phyloP scores from a whole-genome alignment of 2,888 invertebrate species.

The Pyrgus malvae region DNA sequence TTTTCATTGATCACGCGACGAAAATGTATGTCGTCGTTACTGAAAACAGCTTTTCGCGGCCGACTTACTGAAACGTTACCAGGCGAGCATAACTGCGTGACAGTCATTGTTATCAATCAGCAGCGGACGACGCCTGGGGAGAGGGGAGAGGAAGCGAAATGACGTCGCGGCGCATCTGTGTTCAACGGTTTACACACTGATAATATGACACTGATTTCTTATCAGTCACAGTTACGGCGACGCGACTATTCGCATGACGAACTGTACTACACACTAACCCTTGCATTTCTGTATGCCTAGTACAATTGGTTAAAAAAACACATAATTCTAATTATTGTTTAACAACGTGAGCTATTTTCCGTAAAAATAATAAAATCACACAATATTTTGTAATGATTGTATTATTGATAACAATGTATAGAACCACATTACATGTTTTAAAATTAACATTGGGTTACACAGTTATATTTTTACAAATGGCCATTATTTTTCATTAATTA shows the following conservation, averaged over 20 bases:
- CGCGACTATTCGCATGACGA: neutral
- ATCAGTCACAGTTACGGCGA: conserved; percentile 51
- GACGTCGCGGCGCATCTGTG: conserved; percentile 58
- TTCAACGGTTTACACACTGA: conserved; percentile 51
- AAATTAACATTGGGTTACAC: too few relatives aligned
- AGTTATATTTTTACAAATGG: too few relatives aligned
- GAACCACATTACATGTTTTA: too few relatives aligned
- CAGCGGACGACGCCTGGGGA: conserved; percentile 39
- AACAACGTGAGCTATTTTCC: too few relatives aligned
- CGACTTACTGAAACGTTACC: conserved; percentile 71
- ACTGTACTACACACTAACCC: conserved; percentile 34
- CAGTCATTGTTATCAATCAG: conserved; percentile 70
- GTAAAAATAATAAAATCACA: too few relatives aligned
- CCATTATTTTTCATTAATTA: too few relatives aligned
- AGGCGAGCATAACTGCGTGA: conserved; percentile 67
- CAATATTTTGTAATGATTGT: too few relatives aligned
- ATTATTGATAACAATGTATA: too few relatives aligned
- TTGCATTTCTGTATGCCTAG: conserved; percentile 51
- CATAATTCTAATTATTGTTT: too few relatives aligned
- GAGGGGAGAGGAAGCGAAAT: conserved; percentile 46
- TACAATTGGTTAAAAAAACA: conserved; percentile 45
- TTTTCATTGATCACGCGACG: neutral
- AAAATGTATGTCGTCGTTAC: conserved; percentile 32
- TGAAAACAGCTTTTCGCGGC: conserved; percentile 63
- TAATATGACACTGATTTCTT: conserved; percentile 50